Base-by-base conservation (phyloP, 1,140 invertebrate genomes). In the Asbolus verrucosus region DNA sequence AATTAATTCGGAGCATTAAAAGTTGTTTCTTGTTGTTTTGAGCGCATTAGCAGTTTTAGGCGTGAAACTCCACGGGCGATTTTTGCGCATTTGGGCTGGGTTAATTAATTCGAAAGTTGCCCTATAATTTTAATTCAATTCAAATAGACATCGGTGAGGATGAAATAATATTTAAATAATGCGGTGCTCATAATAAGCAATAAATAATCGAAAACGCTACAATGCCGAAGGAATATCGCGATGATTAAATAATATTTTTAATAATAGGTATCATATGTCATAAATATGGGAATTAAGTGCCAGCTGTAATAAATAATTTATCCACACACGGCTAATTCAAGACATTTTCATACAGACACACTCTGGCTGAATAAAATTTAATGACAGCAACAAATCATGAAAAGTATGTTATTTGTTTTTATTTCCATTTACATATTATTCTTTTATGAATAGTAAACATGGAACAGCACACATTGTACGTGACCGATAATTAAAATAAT, bases 211-310 rank as follows among this genome's bases (percentile, higher is more conserved):
- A 27, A 54, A 54, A 54, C 27, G 11, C 19, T 54, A 54, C 19
- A 27, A 54, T 27, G 46, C 19, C 46, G 11, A 27, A 54, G 33
- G 46, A 54, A 54, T 54, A 54, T 54, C 11, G 46, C 46, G 46
- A 54, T 54, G 46, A 54, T 54, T 54, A 54, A 54, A 54, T 54
- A 54, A 54, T 54, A 54, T 54, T 54, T 54, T 54, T 54, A 54
- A 54, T 54, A 54, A 54, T 30, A 54, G 46, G 46, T 54, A 54
- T 54, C 46, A 54, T 54, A 27, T 54, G 46, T 54, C 46, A 54
- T 54, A 54, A 54, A 54, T 30, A 54, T 54, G 46, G 46, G 46
- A 54, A 54, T 54, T 54, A 54, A 27, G 19, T 54, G 21, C 19
- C 46, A 54, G 46, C 46, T 54, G 46, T 54, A 54, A 54, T 54